Conservation (phyloP, 92 coral and sea anemone genomes). For the Phenganax marumi region DNA sequence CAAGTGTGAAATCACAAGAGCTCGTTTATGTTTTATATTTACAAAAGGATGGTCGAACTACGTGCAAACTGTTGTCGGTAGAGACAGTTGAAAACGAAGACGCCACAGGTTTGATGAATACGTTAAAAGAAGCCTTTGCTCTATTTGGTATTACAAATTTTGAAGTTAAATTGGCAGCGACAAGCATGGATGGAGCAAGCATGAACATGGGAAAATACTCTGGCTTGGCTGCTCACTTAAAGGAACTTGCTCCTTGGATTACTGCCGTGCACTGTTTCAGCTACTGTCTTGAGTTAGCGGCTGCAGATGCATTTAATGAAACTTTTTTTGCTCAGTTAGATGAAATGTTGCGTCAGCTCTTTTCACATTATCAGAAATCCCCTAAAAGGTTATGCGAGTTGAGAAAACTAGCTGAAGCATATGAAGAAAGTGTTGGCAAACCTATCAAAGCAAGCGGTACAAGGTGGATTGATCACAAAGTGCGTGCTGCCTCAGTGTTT, state of each 20-base stretch:
- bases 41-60: background rate
- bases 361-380: background rate
- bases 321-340: background rate
- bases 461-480: slow-evolving; percentile 28
- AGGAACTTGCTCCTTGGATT: background rate
- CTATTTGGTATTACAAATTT: background rate
- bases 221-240: background rate
- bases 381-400: background rate
- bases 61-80: background rate
- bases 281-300: background rate
- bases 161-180: background rate
- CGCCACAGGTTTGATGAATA: background rate
- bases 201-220: background rate
- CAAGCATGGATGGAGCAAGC: no score
- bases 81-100: background rate
- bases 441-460: slow-evolving; percentile 20
- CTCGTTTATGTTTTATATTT: background rate
- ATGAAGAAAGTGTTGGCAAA: background rate
- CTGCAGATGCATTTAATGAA: background rate
- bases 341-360: no score
- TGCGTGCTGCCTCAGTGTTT: slow-evolving; percentile 4
- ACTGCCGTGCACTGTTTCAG: no score
- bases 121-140: background rate
- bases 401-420: background rate
- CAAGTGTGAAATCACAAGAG: background rate